Percentiles rank a stretch among this genome's conserved stretches.
Evolutionary conservation across 2,797 vertebrate genomes (phyloP).

Genomic region (Ataeniobius toweri): DNA sequence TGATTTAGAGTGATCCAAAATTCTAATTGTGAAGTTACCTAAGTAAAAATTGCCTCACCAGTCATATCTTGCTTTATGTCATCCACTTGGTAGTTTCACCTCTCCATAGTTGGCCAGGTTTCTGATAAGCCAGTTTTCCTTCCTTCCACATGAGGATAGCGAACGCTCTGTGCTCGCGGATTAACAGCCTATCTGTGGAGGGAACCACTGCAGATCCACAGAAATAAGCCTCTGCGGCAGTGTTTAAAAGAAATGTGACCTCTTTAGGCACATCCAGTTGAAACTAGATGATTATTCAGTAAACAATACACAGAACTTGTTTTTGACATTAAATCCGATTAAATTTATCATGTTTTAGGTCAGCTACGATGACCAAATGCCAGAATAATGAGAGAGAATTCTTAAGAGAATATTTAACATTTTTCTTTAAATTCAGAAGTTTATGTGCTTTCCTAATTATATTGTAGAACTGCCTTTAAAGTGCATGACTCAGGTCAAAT

Average conservation of each 20-base stretch:
- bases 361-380: background rate
- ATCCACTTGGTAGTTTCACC: slow-evolving; percentile 75
- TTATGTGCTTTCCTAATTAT: background rate
- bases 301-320: background rate
- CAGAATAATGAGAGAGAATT: background rate
- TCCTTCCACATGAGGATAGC: slow-evolving; percentile 69
- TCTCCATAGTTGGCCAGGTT: slow-evolving; percentile 79
- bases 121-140: slow-evolving; percentile 83
- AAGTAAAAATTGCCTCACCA: slow-evolving; percentile 45
- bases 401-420: background rate
- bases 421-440: background rate
- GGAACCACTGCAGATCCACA: slow-evolving; percentile 1
- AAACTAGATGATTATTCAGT: background rate
- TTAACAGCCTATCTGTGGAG: slow-evolving; percentile 62
- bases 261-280: no score
- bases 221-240: slow-evolving; percentile 14
- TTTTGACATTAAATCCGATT: background rate
- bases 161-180: slow-evolving; percentile 71
- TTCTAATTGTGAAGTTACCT: slow-evolving; percentile 27
- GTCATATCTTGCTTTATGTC: slow-evolving; percentile 67
- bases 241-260: background rate
- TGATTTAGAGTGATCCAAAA: background rate
- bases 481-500: background rate
- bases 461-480: background rate
- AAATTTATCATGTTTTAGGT: background rate